Percentiles rank a stretch among this genome's conserved stretches.
Evolutionary conservation across 1,140 invertebrate genomes (phyloP).

Genomic region (Sarcophaga peregrina): DNA sequence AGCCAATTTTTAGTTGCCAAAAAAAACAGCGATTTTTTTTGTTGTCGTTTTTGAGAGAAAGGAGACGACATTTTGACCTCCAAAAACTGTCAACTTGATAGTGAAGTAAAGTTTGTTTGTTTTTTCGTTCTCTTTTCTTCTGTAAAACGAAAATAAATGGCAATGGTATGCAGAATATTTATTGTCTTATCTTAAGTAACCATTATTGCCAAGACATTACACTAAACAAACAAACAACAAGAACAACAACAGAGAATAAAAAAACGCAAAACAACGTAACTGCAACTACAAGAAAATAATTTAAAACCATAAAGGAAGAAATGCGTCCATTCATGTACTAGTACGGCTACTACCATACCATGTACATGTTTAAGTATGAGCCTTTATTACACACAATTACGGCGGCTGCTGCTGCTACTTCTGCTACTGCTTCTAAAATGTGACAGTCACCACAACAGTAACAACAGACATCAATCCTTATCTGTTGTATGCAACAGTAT

Average conservation of each 20-base stretch:
- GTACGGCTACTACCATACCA: neutral
- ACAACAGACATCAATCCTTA: conserved; percentile 37
- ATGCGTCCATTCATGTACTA: neutral
- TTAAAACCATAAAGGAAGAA: neutral
- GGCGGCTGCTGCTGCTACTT: too few relatives aligned
- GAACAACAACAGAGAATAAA: neutral
- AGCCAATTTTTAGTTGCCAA: too few relatives aligned
- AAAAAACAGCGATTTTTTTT: too few relatives aligned
- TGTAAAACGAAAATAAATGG: neutral
- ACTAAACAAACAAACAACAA: conserved; percentile 1
- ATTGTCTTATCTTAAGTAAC: conserved; percentile 21
- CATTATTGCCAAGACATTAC: conserved; percentile 26
- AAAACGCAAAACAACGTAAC: neutral
- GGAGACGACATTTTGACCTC: conserved; percentile 14
- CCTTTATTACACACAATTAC: too few relatives aligned
- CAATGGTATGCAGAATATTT: conserved; percentile 16
- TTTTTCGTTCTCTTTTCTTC: neutral
- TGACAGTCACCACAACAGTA: neutral
- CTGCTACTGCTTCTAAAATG: neutral
- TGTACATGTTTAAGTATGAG: neutral
- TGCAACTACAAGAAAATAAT: too few relatives aligned
- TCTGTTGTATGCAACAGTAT: conserved; percentile 40
- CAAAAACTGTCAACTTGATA: conserved; percentile 3
- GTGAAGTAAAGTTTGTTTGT: too few relatives aligned
- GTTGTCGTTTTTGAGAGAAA: too few relatives aligned